These are phyloP conservation scores for Anguilla megastoma DNA, from an alignment of 2,797 vertebrate species.

Conservation along the genomic window DNA sequence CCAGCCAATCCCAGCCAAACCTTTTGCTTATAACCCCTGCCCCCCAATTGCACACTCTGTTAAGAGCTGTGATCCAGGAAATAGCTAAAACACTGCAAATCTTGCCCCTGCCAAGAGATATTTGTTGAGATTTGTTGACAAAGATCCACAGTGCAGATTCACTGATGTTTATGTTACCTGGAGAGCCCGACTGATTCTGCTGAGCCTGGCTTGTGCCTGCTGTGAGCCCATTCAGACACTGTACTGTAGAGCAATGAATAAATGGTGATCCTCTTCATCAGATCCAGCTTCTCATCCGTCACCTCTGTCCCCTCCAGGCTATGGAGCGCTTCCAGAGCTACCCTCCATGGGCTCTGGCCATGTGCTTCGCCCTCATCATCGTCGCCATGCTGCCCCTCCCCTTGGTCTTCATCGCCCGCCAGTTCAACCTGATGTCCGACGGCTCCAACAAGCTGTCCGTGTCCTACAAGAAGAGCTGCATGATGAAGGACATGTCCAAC, in stretches of 20 bases:
- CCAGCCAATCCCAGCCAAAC: background rate
- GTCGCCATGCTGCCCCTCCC: constrained; percentile 89
- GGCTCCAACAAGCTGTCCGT: constrained; percentile 96
- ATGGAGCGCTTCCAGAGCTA: constrained; percentile 86
- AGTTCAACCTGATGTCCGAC: constrained; percentile 89
- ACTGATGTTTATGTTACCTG: background rate
- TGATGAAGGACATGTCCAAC: constrained; percentile 98
- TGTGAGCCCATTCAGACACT: background rate
- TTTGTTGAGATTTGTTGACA: background rate
- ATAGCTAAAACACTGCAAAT: background rate
- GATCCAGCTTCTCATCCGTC: background rate
- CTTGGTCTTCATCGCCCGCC: constrained; percentile 83
- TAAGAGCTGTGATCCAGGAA: background rate
- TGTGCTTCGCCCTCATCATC: constrained; percentile 87
- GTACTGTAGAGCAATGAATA: background rate
- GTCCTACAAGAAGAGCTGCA: constrained; percentile 92
- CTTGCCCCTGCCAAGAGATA: background rate
- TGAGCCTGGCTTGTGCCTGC: background rate
- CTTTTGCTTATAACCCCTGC: background rate
- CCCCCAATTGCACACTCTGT: background rate
- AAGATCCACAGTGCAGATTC: background rate
- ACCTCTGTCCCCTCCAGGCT: constrained; percentile 70
- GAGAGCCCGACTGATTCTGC: background rate
- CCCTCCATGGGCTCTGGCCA: constrained; percentile 87
- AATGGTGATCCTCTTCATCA: background rate